Conservation (phyloP, 30 jellyfish, hydroid and myxozoan genomes). For the Sanderia malayensis region DNA sequence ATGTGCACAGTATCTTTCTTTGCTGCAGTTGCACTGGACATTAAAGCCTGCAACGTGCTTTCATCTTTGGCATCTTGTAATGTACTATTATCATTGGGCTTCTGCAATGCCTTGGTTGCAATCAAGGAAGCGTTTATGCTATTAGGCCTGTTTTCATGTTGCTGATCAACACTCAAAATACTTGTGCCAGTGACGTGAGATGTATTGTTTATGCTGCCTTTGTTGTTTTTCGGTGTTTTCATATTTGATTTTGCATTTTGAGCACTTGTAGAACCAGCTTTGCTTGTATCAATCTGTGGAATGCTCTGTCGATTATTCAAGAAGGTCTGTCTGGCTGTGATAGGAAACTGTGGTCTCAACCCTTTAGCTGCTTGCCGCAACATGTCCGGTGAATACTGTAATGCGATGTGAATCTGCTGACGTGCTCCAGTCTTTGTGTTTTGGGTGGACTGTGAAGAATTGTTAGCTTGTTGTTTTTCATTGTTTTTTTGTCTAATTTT, state of each 20-base stretch:
- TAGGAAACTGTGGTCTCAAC: background rate
- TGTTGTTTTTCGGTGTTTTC: background rate
- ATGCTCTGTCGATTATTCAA: background rate
- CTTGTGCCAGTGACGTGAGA: background rate
- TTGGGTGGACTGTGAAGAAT: too few relatives aligned
- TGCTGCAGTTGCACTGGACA: background rate
- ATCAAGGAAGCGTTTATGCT: background rate
- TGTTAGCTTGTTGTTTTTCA: background rate
- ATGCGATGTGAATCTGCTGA: too few relatives aligned
- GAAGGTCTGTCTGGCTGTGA: background rate
- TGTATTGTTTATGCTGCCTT: background rate
- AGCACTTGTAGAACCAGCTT: background rate
- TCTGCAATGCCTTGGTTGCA: background rate
- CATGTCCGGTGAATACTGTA: background rate
- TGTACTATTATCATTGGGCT: background rate
- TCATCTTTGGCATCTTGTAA: too few relatives aligned
- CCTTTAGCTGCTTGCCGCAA: background rate
- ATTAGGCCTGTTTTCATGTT: background rate
- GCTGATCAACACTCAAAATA: background rate
- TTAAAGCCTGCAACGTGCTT: too few relatives aligned
- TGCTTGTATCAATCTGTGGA: background rate
- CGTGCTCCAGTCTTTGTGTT: too few relatives aligned
- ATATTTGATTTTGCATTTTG: background rate
- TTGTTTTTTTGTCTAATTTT: background rate
- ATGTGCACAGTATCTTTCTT: background rate